These are phyloP conservation scores for Phenacoccus solenopsis DNA, from an alignment of 1,140 invertebrate genomes.

Conservation along the genomic window DNA sequence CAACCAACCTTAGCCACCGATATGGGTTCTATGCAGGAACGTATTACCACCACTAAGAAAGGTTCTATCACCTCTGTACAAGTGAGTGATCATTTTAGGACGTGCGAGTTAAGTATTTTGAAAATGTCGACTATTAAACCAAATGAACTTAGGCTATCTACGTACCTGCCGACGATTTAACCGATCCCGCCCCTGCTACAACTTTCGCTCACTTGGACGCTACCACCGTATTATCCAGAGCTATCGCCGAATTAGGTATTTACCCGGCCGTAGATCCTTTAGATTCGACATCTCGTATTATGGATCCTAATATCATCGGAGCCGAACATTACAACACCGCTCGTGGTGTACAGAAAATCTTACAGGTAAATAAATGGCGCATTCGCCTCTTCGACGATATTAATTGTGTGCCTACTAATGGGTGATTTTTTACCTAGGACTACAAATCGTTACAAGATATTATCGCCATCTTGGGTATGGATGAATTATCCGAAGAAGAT, in stretches of 20 bases:
- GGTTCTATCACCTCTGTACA: slow-evolving; percentile 98
- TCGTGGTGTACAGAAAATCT: slow-evolving; percentile 92
- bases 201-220: slow-evolving; percentile 99
- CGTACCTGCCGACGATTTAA: slow-evolving; percentile 97
- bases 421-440: slow-evolving; percentile 41
- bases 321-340: slow-evolving; percentile 89
- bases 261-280: slow-evolving; percentile 97
- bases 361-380: slow-evolving; percentile 63
- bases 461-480: slow-evolving; percentile 98
- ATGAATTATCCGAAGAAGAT: slow-evolving; percentile 97
- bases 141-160: slow-evolving; percentile 88
- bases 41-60: slow-evolving; percentile 98
- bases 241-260: slow-evolving; percentile 89
- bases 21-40: slow-evolving; percentile 99
- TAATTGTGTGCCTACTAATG: no score
- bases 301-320: slow-evolving; percentile 96
- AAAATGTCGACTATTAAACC: background rate
- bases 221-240: slow-evolving; percentile 94
- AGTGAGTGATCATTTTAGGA: no score
- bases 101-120: background rate
- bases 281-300: slow-evolving; percentile 95
- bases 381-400: no score
- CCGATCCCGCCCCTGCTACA: slow-evolving; percentile 95
- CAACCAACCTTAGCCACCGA: slow-evolving; percentile 96
- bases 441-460: slow-evolving; percentile 95